These are phyloP conservation scores for Chitala chitala DNA, from an alignment of 2,113 vertebrate genomes.

Conservation along the genomic window DNA sequence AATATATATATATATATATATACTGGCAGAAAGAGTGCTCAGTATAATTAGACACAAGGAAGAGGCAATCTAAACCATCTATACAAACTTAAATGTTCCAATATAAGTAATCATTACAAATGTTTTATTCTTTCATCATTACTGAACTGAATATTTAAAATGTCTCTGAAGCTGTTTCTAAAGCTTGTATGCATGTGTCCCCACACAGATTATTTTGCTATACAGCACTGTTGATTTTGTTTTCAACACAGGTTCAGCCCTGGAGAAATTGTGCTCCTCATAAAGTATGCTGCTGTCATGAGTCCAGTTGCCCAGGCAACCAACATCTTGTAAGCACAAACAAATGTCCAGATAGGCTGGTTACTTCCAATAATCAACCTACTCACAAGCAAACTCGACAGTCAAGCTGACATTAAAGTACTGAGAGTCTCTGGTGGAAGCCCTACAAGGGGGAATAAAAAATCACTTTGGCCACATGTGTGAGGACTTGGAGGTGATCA, in stretches of 20 bases:
- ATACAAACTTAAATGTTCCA: background rate
- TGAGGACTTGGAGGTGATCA: constrained; percentile 29
- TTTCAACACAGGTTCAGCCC: constrained; percentile 6
- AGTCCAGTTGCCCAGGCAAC: background rate
- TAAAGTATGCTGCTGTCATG: background rate
- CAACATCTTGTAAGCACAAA: constrained; percentile 17
- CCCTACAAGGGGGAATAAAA: constrained; percentile 23
- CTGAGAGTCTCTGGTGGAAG: constrained; percentile 33
- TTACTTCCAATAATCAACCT: constrained; percentile 25
- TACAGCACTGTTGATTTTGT: background rate
- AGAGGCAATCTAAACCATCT: background rate
- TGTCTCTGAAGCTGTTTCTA: background rate
- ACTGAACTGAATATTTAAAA: background rate
- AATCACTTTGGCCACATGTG: constrained; percentile 30
- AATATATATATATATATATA: too few species aligned
- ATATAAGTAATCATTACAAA: constrained; percentile 23
- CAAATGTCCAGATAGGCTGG: constrained; percentile 15
- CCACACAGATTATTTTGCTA: background rate
- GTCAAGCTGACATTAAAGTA: constrained; percentile 30
- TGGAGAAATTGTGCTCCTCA: background rate
- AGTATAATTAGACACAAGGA: background rate
- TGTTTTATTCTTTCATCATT: background rate
- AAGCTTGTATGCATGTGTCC: background rate
- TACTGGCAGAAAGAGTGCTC: background rate
- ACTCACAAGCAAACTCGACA: constrained; percentile 26